Base-by-base conservation (phyloP, 1,140 invertebrate species). In the Zaprionus ornatus region DNA sequence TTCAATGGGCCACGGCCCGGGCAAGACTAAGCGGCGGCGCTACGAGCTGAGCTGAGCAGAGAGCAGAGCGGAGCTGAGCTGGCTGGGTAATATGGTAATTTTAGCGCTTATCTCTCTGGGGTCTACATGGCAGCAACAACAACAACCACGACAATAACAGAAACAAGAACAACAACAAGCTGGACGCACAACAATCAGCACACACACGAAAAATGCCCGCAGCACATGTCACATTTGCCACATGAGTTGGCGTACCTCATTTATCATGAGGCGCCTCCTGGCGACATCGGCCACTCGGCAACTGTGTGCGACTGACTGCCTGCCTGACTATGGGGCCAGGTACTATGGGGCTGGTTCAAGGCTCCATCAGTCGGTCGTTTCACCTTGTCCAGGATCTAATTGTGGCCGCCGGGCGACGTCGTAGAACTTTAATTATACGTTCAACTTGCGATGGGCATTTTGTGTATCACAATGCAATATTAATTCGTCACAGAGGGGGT, bases 211-310 rank as follows among this genome's bases (percentile, higher is more conserved):
- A 84, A 80, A 84, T 84, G 79, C 68, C 74, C 74, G 66, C 70
- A 81, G 82, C 82, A 85, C 82, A 85, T 85, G 82, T 85, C 82
- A 85, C 82, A 85, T 85, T 85, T 85, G 82, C 82, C 82, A 85
- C 82, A 85, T 85, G 82, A 85, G 82, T 72, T 85, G 79, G 76
- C 74, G 67, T 66, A 78, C 74, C 82, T 85, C 82, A 85, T 85
- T 85, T 85, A 85, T 85, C 82, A 85, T 81, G 82, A 78, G 56
- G 62, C 55, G 52, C n/a, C 55, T 66, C 64, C 54, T 27, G 55
- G 42, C 54, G 52, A 67, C 52, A 48, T 29, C 45, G 42, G 19
- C 35, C 50, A 66, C 37, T 40, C 37, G 37, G 15, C 37, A 45
- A 45, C 40, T 17, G n/a, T 45, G 40, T 45, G 35, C 9, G 29